These are phyloP conservation scores for Proisotoma minuta DNA, from an alignment of 2,888 invertebrate species.

Conservation along the genomic window DNA sequence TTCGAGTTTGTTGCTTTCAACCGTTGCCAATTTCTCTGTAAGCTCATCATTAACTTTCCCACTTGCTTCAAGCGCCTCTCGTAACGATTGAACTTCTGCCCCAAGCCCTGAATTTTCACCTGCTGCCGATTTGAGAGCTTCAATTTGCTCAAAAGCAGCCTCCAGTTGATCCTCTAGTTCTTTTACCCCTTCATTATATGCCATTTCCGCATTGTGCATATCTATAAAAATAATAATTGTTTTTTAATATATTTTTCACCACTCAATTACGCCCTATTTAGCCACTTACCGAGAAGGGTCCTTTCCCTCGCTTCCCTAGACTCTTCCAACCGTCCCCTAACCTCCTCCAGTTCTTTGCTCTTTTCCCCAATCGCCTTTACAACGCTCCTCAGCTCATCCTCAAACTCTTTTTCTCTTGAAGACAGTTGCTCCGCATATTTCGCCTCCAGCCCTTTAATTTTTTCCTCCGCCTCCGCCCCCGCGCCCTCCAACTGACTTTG, in stretches of 20 bases:
- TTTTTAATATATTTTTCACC: no score
- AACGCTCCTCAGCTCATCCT: background rate
- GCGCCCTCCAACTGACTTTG: conserved; percentile 2
- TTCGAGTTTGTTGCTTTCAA: no score
- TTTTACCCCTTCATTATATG: background rate
- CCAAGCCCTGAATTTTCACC: conserved; percentile 11
- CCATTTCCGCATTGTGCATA: background rate
- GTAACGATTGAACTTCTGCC: no score
- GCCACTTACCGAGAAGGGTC: conserved; percentile 5
- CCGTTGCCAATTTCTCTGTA: conserved; percentile 6
- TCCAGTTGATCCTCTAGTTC: background rate
- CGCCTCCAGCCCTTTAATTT: conserved; percentile 7
- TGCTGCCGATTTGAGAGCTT: conserved; percentile 14
- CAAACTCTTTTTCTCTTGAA: background rate
- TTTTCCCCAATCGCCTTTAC: background rate
- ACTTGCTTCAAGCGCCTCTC: conserved; percentile 17
- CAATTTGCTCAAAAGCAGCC: conserved; percentile 7
- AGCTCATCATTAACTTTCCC: conserved; percentile 14
- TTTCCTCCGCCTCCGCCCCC: conserved; percentile 3
- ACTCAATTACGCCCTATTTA: no score
- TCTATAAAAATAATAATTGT: no score
- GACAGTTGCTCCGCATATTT: conserved; percentile 9
- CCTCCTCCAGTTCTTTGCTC: conserved; percentile 8
- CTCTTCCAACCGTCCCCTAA: conserved; percentile 21
- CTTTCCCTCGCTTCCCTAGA: conserved; percentile 16